Evolutionary conservation across 1,140 invertebrate species (phyloP), one percentile per base, ranked within the genome.

Genomic region (Araneus ventricosus): DNA sequence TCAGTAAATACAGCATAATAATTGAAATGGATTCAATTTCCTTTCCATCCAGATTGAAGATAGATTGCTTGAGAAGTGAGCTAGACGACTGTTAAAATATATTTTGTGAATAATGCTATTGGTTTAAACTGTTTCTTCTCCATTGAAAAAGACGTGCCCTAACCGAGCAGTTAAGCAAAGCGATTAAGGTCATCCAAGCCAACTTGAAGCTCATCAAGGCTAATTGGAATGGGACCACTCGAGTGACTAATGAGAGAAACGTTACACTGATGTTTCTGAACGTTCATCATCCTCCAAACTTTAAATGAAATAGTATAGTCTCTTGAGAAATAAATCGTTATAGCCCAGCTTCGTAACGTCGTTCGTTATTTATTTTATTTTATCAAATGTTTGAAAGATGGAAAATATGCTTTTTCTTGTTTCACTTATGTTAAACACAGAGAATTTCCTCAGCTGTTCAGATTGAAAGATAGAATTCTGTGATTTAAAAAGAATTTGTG

Each of bases 171-270:
- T 37, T 75, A 34, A 20, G 70, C 27, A 34, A 75, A 75, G 70
- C 14, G 70, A 75, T 75, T 75, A 75, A 75, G 70, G 70, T 75
- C 70, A 75, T 34, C 30, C 30, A 34, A 75, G 70, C 27, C 70
- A 75, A 30, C 70, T 75, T 75, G 34, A 75, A 30, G 27, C 70
- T 75, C 70, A 75, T 75, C 70, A 75, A 37, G 70, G 70, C 70
- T 75, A 75, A 75, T 75, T 75, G 70, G 70, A 75, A 75, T 20
- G 70, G 70, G 70, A 75, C 70, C 70, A 34, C 70, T 75, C 70
- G 5, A 75, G 30, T 75, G 70, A 75, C 70, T 75, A 75, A 75
- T 75, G 70, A 75, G 70, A 1, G 30, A 30, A 75, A 34, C 27
- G 20, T 75, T 34, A 22, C 70, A 2, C 17, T 34, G 34, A 30